Base-by-base conservation (phyloP, 2,797 vertebrate species). In the Acipenser oxyrinchus region DNA sequence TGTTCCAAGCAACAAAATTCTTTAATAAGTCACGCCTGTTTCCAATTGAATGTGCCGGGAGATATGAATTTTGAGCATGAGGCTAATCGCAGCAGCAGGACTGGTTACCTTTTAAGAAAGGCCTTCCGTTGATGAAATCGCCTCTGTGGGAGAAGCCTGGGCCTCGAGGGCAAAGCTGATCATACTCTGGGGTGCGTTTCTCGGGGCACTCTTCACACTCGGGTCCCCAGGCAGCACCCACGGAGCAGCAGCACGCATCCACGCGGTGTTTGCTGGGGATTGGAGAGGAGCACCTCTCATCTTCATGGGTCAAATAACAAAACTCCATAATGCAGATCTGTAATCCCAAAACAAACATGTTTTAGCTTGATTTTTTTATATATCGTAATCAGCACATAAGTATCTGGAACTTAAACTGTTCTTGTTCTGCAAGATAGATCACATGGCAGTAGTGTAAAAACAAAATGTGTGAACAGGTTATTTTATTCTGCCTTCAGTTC, bases 181-280 rank as follows among this genome's bases (percentile, higher is more conserved):
- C 69, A 6, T 87, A 98, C 3, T 95, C 93, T 0, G 87, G 81
- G 0, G 89, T 81, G 23, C 85, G 92, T 53, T 84, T 88, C 64
- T 85, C 76, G 0, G 96, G 96, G 71, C 97, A 99, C 72, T 96
- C 94, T 9, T 98, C 97, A 0, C 97, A 99, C 10, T 98, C 96
- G 0, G 91, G 87, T 1, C 96, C 97, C 97, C 97, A 98, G 6
- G 95, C 94, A 0, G 93, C 92, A 0, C 97, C 96, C 1, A 98
- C 93, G 0, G 97, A 98, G 81, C 97, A 99, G 85, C 97, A 99
- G 80, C 97, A 99, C 65, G 92, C 90, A 0, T 98, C 96, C 84
- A 95, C 92, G 0, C 95, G 90, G 80, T 97, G 95, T 64, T 91
- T 90, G 1, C 95, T 95, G 0, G 89, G 73, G 18, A 98, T 80